Conservation (phyloP, 2,888 invertebrate species). For the Molorchus minor region DNA sequence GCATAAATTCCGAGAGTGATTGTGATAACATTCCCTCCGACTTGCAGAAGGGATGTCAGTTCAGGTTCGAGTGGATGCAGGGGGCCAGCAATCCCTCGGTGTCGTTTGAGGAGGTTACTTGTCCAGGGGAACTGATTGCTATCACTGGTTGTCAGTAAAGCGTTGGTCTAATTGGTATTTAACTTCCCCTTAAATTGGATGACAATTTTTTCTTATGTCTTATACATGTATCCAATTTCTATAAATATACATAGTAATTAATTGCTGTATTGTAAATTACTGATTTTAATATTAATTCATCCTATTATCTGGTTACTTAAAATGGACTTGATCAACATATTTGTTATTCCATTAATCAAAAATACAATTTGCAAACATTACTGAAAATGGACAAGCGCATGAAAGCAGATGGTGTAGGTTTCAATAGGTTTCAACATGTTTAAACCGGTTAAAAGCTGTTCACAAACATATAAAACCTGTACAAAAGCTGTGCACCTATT, state of each 20-base stretch:
- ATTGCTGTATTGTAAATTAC: not conserved
- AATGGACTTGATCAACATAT: too few species aligned
- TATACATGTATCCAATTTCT: not conserved
- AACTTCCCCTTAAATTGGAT: not conserved
- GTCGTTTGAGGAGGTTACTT: not conserved
- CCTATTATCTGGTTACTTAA: not conserved
- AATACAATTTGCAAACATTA: too few species aligned
- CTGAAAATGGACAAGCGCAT: too few species aligned
- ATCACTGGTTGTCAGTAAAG: not conserved
- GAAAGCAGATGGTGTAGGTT: too few species aligned
- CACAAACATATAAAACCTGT: too few species aligned
- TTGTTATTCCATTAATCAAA: too few species aligned
- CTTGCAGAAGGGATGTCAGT: constrained; percentile 39
- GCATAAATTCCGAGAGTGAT: constrained; percentile 30
- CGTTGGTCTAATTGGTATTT: not conserved
- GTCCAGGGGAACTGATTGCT: not conserved
- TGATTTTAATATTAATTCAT: not conserved
- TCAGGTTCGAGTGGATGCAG: constrained; percentile 8
- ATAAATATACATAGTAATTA: not conserved
- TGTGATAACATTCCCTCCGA: constrained; percentile 35
- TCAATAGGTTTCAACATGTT: too few species aligned
- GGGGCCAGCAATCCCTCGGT: constrained; percentile 1
- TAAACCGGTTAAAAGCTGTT: too few species aligned
- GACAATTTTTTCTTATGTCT: not conserved
- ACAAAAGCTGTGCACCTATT: too few species aligned